These are phyloP conservation scores for Cantharis lateralis DNA, from an alignment of 2,888 invertebrate genomes.

Conservation along the genomic window DNA sequence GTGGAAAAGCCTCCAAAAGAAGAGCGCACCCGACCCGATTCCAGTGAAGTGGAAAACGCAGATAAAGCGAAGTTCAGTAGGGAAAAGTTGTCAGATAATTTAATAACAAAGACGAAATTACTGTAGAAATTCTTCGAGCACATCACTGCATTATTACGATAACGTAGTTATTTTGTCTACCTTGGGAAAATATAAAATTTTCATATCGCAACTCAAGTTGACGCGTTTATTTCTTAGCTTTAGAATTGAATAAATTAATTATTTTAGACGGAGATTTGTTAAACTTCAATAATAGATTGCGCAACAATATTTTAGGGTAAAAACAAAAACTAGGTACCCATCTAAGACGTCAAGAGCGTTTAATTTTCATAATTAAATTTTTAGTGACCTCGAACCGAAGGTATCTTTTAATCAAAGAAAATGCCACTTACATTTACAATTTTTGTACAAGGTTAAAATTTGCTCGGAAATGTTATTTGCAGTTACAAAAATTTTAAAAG, in stretches of 20 bases:
- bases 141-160: conserved; percentile 54
- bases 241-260: conserved; percentile 31
- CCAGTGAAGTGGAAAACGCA: conserved; percentile 55
- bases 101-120: conserved; percentile 58
- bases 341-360: background rate
- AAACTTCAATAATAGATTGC: conserved; percentile 23
- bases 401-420: background rate
- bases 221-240: conserved; percentile 31
- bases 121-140: conserved; percentile 51
- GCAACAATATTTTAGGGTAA: conserved; percentile 13
- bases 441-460: conserved; percentile 21
- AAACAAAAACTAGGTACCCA: background rate
- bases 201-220: conserved; percentile 31
- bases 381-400: background rate
- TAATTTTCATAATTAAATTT: background rate
- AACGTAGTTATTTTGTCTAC: conserved; percentile 43
- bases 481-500: conserved; percentile 22
- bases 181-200: conserved; percentile 34
- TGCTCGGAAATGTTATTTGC: conserved; percentile 16
- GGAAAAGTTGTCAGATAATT: conserved; percentile 58
- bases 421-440: background rate
- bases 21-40: conserved; percentile 33
- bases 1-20: conserved; percentile 30
- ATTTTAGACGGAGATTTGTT: conserved; percentile 26
- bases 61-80: conserved; percentile 55